Evolutionary conservation across 2,888 invertebrate genomes (phyloP), one percentile per base, ranked within the genome.

Genomic region (Sphecodes monilicornis): DNA sequence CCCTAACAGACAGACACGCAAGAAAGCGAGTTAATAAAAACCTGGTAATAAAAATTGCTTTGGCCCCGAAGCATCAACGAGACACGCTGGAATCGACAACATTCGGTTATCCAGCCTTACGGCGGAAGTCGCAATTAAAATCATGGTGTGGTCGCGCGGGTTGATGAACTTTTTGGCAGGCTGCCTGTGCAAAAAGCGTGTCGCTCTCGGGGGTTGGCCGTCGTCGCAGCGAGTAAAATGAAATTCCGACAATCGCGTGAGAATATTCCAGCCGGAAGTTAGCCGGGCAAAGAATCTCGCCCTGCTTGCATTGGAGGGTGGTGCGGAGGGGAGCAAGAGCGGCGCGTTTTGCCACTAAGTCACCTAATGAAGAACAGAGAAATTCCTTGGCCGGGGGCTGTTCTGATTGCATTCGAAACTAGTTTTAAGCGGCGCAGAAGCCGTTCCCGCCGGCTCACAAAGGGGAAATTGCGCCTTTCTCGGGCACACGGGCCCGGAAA

Each of bases 401-500:
- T 70, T 60, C 70, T 75, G 74, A 80, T 80, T 80, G 60, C 50
- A 74, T 82, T 74, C 57, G 60, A 74, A 82, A 74, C 82, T 64
- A 75, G 70, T 75, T 82, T 71, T 75, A 81, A 82, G 43, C 36
- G 60, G 6, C 29, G 36, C 39, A 39, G 50, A 60, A 32, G 22
- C 70, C 22, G 71, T 41, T 26, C 71, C 26, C 43, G 10, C 11
- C 10, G 36, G 11, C 26, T 75, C 36, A 71, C 41, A 22, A 66
- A 41, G 75, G 43, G 75, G 57, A 81, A 82, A 81, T 81, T 81
- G 74, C 70, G 70, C 29, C 72, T 26, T 26, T 43, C 78, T 54
- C 43, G 50, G 32, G 6, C 66, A 64, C 32, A 68, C 64, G 18
- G 50, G 60, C 29, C 8, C 57, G 81, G 75, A 73, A 82, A 82